These are phyloP conservation scores for Thunnus maccoyii DNA, from an alignment of 2,113 vertebrate genomes.

Conservation along the genomic window DNA sequence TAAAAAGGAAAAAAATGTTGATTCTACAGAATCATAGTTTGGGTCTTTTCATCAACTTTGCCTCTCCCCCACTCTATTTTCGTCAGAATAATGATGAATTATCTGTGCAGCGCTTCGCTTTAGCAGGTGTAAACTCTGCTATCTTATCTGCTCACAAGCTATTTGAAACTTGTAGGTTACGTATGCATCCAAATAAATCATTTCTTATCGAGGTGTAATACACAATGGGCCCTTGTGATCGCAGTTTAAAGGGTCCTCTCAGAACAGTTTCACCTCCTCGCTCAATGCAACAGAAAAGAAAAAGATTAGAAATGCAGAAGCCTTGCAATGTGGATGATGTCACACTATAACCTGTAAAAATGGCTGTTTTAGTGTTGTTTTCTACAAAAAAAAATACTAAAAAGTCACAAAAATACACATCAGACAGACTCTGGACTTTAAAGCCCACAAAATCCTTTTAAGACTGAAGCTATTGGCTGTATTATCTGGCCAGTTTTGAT, in stretches of 20 bases:
- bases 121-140: constrained; percentile 70
- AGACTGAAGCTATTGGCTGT: too few relatives aligned
- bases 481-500: too few relatives aligned
- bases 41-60: constrained; percentile 29
- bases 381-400: not conserved
- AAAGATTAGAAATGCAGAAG: constrained; percentile 29
- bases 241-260: constrained; percentile 51
- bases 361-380: not conserved
- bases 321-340: constrained; percentile 5
- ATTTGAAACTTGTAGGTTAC: constrained; percentile 76
- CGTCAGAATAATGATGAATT: constrained; percentile 78
- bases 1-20: not conserved
- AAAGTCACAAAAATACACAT: constrained; percentile 12
- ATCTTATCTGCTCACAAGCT: constrained; percentile 72
- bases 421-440: not conserved
- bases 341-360: not conserved
- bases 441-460: not conserved
- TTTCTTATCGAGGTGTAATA: constrained; percentile 76
- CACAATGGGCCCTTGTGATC: constrained; percentile 51
- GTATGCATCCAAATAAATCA: constrained; percentile 81
- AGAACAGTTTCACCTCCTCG: constrained; percentile 40
- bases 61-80: constrained; percentile 21
- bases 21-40: not conserved
- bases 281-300: constrained; percentile 21
- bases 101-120: constrained; percentile 52